These are phyloP conservation scores for Fregetta grallaria DNA, from an alignment of 2,113 vertebrate species.

Conservation along the genomic window DNA sequence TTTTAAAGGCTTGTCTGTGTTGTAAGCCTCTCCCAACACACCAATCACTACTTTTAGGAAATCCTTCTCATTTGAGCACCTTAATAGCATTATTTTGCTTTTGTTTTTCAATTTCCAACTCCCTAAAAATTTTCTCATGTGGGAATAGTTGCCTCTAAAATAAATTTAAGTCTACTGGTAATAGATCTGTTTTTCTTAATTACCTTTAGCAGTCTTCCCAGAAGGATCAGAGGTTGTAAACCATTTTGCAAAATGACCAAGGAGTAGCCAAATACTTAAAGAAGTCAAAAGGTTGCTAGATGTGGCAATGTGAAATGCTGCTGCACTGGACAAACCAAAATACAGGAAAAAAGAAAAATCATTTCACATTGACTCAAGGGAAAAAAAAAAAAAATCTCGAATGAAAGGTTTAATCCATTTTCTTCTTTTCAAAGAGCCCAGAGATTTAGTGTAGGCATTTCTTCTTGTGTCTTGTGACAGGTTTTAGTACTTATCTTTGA, in stretches of 20 bases:
- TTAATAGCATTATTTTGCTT: neutral
- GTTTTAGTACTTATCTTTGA: neutral
- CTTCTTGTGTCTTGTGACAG: neutral
- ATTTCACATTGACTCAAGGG: neutral
- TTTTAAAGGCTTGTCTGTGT: neutral
- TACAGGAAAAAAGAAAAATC: neutral
- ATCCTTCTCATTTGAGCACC: neutral
- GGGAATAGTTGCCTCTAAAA: neutral
- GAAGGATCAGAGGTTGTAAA: neutral
- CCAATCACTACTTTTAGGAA: neutral
- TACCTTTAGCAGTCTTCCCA: neutral
- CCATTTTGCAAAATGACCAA: neutral
- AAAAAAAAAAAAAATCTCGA: neutral
- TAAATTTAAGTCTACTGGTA: neutral
- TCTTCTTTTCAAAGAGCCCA: neutral
- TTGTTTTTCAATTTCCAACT: neutral
- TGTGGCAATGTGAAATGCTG: neutral
- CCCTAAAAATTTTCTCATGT: neutral
- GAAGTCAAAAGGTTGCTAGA: neutral
- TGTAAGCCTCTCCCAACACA: neutral
- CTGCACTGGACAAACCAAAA: neutral
- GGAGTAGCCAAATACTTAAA: neutral
- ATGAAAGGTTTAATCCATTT: neutral
- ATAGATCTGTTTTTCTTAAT: neutral
- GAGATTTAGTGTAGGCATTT: neutral